Base-by-base conservation (phyloP, 2,888 invertebrate species). In the Drosophila stalkeri region DNA sequence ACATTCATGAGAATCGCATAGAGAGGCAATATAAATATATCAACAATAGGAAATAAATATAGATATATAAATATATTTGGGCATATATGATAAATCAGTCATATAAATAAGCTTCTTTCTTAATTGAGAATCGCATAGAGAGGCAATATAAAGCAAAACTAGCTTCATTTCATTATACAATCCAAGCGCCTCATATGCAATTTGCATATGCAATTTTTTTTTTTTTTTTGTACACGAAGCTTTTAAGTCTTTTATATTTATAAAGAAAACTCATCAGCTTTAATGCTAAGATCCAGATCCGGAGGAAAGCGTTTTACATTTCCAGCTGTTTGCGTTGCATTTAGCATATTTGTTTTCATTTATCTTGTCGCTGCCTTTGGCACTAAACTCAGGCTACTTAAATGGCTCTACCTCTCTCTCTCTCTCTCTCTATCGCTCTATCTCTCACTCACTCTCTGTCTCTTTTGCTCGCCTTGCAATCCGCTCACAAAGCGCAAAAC, bases 401-500 rank as follows among this genome's bases (percentile, higher is more conserved):
- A 52, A 44, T 33, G 44, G 23, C 37, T 49, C 16, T 49, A 27
- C 14, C n/a, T 7, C 31, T 23, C 37, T 37, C 16, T 23, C 37
- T 23, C 52, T 6, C 11, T 16, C 23, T 52, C 49, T 9, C 9
- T 7, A 8, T 31, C 2, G n/a, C n/a, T n/a, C 35, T 18, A 18
- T 18, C 20, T 46, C 12, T 44, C 43, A 41, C 12, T 5, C 31
- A 44, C 47, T 49, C 46, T 65, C 31, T 43, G 2, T 47, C 8
- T 51, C 64, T 46, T 11, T 7, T 39, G 59, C 63, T 64, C 49
- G 14, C 31, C 57, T 49, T 51, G 49, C 66, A 77, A 66, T 70
- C 60, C 75, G 37, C 80, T 61, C 76, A 75, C 76, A 77, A 56
- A 77, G 63, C 54, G 27, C 54, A 61, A 81, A 70, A 57, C 69